Percentiles rank a stretch among this genome's conserved stretches.
These are phyloP conservation scores for Zapus hudsonius DNA, from an alignment of 2,113 vertebrate species.

Conservation along the genomic window DNA sequence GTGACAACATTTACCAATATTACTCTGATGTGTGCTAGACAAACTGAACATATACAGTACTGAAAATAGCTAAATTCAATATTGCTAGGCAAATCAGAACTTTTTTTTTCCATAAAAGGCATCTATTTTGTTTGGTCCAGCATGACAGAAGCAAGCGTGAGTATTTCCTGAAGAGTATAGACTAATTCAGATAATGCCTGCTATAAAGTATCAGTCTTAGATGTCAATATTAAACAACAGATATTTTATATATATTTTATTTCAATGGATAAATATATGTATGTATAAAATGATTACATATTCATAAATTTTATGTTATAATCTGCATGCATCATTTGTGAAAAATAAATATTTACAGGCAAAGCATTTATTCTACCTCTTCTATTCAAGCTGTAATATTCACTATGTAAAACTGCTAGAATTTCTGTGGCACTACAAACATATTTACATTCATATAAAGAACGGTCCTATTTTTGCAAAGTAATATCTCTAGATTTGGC, in stretches of 20 bases:
- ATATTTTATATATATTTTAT: slow-evolving; percentile 7
- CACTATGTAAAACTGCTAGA: not conserved
- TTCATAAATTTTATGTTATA: not conserved
- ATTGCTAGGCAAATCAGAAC: not conserved
- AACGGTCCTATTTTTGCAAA: not conserved
- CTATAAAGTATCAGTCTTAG: not conserved
- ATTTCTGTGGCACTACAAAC: not conserved
- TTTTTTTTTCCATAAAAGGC: slow-evolving; percentile 26
- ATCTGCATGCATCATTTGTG: not conserved
- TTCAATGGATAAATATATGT: not conserved
- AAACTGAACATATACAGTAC: not conserved
- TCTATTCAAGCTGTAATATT: not conserved
- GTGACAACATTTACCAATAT: slow-evolving; percentile 36
- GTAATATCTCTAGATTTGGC: not conserved
- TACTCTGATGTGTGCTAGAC: not conserved
- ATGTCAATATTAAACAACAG: not conserved
- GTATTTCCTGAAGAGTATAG: not conserved
- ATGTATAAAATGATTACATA: not conserved
- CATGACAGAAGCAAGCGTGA: not conserved
- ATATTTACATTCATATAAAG: not conserved
- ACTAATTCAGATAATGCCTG: not conserved
- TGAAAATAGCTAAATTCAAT: slow-evolving; percentile 39
- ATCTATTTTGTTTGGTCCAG: not conserved
- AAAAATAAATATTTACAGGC: not conserved
- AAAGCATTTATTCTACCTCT: not conserved